Evolutionary conservation across 2,797 vertebrate genomes (phyloP), one percentile per base, ranked within the genome.

Genomic region (Peromyscus melanophrys): DNA sequence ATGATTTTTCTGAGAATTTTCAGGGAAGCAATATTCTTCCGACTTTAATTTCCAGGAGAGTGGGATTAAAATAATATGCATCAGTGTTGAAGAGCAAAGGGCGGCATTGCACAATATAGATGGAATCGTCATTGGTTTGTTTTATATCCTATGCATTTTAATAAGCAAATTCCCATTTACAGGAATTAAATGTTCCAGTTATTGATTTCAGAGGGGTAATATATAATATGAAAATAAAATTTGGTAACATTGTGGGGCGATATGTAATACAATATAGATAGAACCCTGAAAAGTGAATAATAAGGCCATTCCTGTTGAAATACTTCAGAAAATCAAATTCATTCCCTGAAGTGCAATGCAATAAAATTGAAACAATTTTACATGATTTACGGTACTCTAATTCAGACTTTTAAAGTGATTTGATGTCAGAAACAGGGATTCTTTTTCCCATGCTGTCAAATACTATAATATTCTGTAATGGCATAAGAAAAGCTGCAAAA

Each of bases 141-240:
- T 98, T 97, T 97, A 96, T 40, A 83, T 89, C 89, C n/a, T 65
- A 96, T 96, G 75, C 93, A 97, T 95, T 97, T 97, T 93, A 96
- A 98, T 96, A 96, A 82, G 97, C 16, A 98, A 92, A 93, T 96
- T 95, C n/a, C 85, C 93, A 89, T 95, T 98, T 95, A 91, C 10
- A 98, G 91, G 88, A 86, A 97, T 90, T 96, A 97, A 96, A 63
- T 97, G 86, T 96, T 96, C 84, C 94, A 98, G 87, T 82, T 98
- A 97, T 95, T 96, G 90, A 98, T 97, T 98, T 96, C 84, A 95
- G 87, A 93, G 75, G 87, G 34, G 89, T 90, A 93, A 76, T 95
- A 90, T 63, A 71, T 93, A 96, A 94, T 96, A 92, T 46, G 91
- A 89, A 97, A 98, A 97, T 98, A 98, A 95, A 97, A 98, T 93